Evolutionary conservation across 2,113 vertebrate species (phyloP), one percentile per base, ranked within the genome.

Genomic region (Phrynosoma platyrhinos): DNA sequence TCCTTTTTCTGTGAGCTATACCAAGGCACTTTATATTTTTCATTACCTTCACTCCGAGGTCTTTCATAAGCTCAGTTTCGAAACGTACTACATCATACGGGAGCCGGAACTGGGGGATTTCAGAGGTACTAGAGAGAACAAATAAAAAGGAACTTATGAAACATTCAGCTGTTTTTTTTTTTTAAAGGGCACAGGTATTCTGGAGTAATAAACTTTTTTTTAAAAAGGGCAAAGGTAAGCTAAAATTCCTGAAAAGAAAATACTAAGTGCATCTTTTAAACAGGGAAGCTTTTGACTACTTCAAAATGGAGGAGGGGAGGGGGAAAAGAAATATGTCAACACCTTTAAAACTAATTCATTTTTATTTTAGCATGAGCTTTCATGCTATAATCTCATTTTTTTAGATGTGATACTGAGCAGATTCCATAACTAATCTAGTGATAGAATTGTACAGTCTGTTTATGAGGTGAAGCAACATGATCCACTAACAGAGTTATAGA

Each of bases 41-140:
- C 94, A 96, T 98, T 97, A 98, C 98, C 97, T 98, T 97, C 88
- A 98, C 97, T 91, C 98, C 98, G 74, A 99, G 97, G 95, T 98
- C 98, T 93, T 98, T 98, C 98, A 99, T 97, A 88, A 99, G 97
- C 85, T 97, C 90, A 2, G 97, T 96, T 96, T 99, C 98, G 96
- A 98, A 99, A 96, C 97, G 96, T 91, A 99, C 97, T 0, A 97
- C 98, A 89, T 98, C 97, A 84, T 96, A 97, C 0, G 98, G 98
- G 93, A 99, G 95, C 47, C 98, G 97, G 94, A 98, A 99, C 94
- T 99, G 98, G 87, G 98, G 98, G 86, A 98, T 99, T 97, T 99
- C 98, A 92, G 98, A 97, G 0, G 83, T 94, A 91, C 98, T 99
- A 89, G 42, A 93, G 90, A 2, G 86, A 93, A 92, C 47, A 80